Evolutionary conservation across 1,140 invertebrate genomes (phyloP).

Genomic region (Cyclargus thomasi): DNA sequence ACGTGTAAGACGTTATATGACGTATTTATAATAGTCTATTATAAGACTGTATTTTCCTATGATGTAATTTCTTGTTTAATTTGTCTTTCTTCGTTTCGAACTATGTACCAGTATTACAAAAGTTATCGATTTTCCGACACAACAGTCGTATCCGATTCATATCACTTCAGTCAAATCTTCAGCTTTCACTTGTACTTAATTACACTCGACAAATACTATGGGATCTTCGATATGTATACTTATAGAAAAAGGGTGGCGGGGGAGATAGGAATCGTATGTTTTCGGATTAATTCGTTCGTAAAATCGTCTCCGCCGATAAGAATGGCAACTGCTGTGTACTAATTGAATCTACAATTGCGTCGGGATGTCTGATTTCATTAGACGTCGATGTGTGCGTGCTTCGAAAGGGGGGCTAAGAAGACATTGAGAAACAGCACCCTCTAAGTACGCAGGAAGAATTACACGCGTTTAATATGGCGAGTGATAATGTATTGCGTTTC

Average conservation of each 20-base stretch:
- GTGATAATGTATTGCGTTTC: slow-evolving; percentile 16
- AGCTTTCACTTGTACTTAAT: slow-evolving; percentile 44
- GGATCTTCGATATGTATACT: slow-evolving; percentile 44
- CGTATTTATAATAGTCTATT: background rate
- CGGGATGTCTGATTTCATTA: slow-evolving; percentile 71
- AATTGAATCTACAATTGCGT: slow-evolving; percentile 73
- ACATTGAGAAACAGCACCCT: slow-evolving; percentile 38
- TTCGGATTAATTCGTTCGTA: slow-evolving; percentile 74
- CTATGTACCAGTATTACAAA: background rate
- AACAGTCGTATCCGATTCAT: slow-evolving; percentile 8
- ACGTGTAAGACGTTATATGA: background rate
- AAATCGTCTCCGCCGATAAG: slow-evolving; percentile 72
- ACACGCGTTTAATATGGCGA: slow-evolving; percentile 24
- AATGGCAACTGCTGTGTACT: slow-evolving; percentile 70
- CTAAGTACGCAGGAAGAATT: slow-evolving; percentile 30
- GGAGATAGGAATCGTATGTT: slow-evolving; percentile 71
- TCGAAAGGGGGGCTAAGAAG: slow-evolving; percentile 31
- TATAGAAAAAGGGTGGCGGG: slow-evolving; percentile 48
- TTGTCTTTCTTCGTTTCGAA: background rate
- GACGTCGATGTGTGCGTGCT: slow-evolving; percentile 47
- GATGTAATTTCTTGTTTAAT: background rate
- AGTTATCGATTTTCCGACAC: background rate
- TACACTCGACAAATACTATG: slow-evolving; percentile 65
- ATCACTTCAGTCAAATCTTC: background rate
- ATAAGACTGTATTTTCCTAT: background rate